Evolutionary conservation across 2,113 vertebrate genomes (phyloP), one percentile per base, ranked within the genome.

Genomic region (Fukomys damarensis): DNA sequence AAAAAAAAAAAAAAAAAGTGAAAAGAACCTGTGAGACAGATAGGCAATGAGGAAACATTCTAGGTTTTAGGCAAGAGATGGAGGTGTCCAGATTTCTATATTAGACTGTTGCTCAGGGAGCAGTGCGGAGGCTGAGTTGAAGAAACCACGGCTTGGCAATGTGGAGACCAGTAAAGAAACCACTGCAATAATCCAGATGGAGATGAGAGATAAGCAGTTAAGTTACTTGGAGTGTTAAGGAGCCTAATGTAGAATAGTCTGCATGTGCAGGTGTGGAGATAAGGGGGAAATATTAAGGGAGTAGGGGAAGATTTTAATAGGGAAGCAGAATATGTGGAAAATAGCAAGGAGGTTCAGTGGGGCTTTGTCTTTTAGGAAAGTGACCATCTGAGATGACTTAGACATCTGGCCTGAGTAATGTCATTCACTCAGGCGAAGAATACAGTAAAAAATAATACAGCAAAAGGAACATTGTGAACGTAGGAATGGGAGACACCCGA

Each of bases 21-120:
- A n/a, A n/a, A n/a, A n/a, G n/a, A n/a, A n/a, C n/a, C n/a, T n/a
- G n/a, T 66, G 79, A 68, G 58, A 28, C 20, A 59, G 38, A 35
- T 20, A 66, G 66, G 58, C 58, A 82, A 9, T 68, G 54, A 68
- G 63, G 63, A 89, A 43, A 74, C 2, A n/a, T 90, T 77, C 43
- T n/a, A 32, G 43, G 63, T 96, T 86, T 96, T 93, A 83, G n/a
- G 30, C 13, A 68, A 77, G 74, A 52, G 14, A 49, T 54, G 46
- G 10, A 79, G 24, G 9, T n/a, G 82, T 24, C 63, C 35, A 38
- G 52, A 70, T 90, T 97, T 96, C 89, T 22, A 5, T 87, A 70
- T 84, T 66, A 86, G n/a, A 91, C 65, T 83, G 41, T 76, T 46
- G 70, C 46, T 93, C 43, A 28, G 43, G 20, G 11, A 61, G 72